Evolutionary conservation across 2,113 vertebrate species (phyloP), one percentile per base, ranked within the genome.

Genomic region (Misgurnus mizolepis): DNA sequence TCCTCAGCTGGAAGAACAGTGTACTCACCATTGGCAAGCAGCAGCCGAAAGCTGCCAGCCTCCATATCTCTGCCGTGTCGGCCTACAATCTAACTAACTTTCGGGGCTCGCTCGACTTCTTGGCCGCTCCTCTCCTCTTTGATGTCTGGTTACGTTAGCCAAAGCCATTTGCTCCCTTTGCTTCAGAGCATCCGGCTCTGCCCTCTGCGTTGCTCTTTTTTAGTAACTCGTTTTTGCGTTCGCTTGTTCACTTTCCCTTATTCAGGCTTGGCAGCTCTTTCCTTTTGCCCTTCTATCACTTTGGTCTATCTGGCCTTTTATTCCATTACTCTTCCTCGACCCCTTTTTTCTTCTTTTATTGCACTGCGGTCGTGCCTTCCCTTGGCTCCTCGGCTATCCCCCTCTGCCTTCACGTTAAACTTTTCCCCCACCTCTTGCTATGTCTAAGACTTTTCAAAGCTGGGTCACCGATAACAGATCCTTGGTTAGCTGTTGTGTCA

Each of bases 61-160:
- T 85, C 84, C 77, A 85, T 87, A 89, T 90, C 88, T 73, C 85
- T 87, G 82, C 84, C 83, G 84, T 82, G 50, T 84, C 81, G 50
- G 62, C 79, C 86, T 85, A 88, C 85, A 78, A 86, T 87, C 85
- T 86, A 88, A 83, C 85, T 82, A 83, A 88, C 88, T 88, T 86
- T 77, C 22, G 72, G 64, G 86, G 43, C 68, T 88, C 43, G 10
- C 84, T 86, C 80, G 87, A 86, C 82, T 85, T 77, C 56, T 67
- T 79, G 82, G 82, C 85, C 62, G 74, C 79, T 83, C 76, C 65
- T 81, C 84, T 73, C 15, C 49, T 47, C 76, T 86, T 84, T 86
- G 70, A 86, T 84, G 79, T 79, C 79, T 71, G 67, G 77, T 60
- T 72, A 76, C 62, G 68, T 86, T 73, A 82, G 85, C 82, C 82